Conservation (phyloP, 2,888 invertebrate species). For the Epinotia brunnichana region DNA sequence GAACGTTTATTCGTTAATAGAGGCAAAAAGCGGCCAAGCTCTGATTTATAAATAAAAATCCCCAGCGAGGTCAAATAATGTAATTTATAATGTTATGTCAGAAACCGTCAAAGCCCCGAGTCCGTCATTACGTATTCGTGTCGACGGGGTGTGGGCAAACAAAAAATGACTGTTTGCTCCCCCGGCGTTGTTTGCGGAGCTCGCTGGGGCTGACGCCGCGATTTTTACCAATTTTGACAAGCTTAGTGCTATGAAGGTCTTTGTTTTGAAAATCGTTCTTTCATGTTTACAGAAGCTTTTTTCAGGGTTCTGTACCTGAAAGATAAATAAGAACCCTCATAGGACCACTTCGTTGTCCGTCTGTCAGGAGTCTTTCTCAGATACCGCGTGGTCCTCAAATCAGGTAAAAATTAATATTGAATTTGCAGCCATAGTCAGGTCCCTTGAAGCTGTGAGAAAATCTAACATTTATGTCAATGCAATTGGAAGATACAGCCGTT, state of each 20-base stretch:
- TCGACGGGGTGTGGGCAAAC: constrained; percentile 36
- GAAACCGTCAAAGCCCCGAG: constrained; percentile 22
- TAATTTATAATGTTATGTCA: constrained; percentile 41
- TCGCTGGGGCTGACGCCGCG: constrained; percentile 21
- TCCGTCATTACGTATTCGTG: constrained; percentile 44
- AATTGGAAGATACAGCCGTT: no score
- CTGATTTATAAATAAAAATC: constrained; percentile 30
- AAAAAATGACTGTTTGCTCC: constrained; percentile 41
- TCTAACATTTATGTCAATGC: no score
- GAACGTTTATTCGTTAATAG: not conserved
- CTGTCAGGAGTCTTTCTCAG: no score
- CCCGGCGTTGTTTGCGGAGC: constrained; percentile 27
- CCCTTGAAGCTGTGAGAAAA: no score
- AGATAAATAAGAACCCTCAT: no score
- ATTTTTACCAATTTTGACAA: constrained; percentile 33
- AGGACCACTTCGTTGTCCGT: no score
- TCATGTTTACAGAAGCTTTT: not conserved
- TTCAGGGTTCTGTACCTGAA: no score
- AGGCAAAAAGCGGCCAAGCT: not conserved
- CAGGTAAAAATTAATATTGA: no score
- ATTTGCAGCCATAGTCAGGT: no score
- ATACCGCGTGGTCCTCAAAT: no score
- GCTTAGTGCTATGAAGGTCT: not conserved
- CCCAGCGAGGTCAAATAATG: constrained; percentile 21
- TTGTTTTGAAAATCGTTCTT: not conserved